Conservation (phyloP, 2,797 vertebrate genomes). For the Danio albolineatus region DNA sequence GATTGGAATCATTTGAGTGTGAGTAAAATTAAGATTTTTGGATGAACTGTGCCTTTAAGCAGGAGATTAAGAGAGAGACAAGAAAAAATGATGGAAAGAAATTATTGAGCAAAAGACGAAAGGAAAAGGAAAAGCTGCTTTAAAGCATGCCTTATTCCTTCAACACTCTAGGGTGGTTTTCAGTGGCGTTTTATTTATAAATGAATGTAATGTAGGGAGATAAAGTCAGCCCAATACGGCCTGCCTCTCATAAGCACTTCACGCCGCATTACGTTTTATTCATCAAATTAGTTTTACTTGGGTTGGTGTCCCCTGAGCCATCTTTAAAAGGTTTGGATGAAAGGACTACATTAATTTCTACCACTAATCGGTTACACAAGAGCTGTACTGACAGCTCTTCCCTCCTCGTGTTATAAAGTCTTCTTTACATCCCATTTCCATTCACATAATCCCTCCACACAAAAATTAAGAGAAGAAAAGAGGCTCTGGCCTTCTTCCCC, state of each 20-base stretch:
- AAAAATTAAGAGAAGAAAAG: constrained; percentile 50
- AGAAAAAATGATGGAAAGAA: constrained; percentile 4
- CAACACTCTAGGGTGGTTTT: constrained; percentile 73
- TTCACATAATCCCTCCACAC: constrained; percentile 50
- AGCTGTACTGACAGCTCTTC: constrained; percentile 70
- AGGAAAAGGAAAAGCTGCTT: constrained; percentile 52
- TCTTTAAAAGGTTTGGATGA: constrained; percentile 81
- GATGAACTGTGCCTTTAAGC: not conserved
- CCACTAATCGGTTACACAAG: constrained; percentile 80
- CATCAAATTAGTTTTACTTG: constrained; percentile 81
- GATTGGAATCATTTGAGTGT: no score
- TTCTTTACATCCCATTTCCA: constrained; percentile 46
- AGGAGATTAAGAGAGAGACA: constrained; percentile 5
- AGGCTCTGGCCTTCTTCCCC: constrained; percentile 44
- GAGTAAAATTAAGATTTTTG: no score
- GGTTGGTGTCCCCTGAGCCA: constrained; percentile 76
- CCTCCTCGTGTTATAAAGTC: constrained; percentile 61
- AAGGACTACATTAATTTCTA: constrained; percentile 78
- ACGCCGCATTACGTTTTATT: constrained; percentile 79
- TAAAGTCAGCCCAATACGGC: constrained; percentile 70
- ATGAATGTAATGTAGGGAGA: constrained; percentile 78
- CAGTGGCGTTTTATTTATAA: constrained; percentile 78
- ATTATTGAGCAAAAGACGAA: constrained; percentile 6
- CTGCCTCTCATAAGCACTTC: constrained; percentile 75
- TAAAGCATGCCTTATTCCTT: constrained; percentile 67